Evolutionary conservation across 2,888 invertebrate genomes (phyloP).

Genomic region (Agonopterix arenella): DNA sequence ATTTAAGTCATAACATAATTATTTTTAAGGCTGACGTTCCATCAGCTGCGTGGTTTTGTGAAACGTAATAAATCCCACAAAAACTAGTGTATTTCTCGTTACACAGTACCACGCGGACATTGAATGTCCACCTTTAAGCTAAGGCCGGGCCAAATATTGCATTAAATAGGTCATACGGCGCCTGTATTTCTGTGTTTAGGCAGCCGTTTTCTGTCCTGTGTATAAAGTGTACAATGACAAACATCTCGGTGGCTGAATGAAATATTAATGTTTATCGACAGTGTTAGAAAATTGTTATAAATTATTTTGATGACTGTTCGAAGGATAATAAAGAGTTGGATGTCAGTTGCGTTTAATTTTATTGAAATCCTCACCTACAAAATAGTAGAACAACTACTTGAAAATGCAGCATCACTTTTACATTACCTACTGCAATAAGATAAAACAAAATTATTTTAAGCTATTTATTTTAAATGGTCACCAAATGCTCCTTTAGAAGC

Average conservation of each 20-base stretch:
- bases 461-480: conserved; percentile 24
- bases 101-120: conserved; percentile 5
- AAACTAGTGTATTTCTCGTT: too few species aligned
- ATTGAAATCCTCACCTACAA: conserved; percentile 21
- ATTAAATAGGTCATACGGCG: conserved; percentile 68
- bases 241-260: conserved; percentile 74
- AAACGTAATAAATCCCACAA: too few species aligned
- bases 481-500: conserved; percentile 46
- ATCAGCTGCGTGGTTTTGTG: too few species aligned
- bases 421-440: background rate
- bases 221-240: conserved; percentile 54
- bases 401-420: background rate
- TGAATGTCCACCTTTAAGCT: conserved; percentile 70
- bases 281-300: conserved; percentile 79
- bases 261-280: conserved; percentile 74
- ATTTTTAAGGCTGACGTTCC: too few species aligned
- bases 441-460: background rate
- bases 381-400: conserved; percentile 6
- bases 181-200: conserved; percentile 54
- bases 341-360: conserved; percentile 52
- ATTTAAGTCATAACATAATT: conserved; percentile 58
- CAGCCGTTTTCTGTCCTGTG: conserved; percentile 55
- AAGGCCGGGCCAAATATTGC: conserved; percentile 77
- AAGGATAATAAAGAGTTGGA: conserved; percentile 79
- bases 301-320: conserved; percentile 79